Base-by-base conservation (phyloP, 1,140 invertebrate species). In the Bombus turneri region DNA sequence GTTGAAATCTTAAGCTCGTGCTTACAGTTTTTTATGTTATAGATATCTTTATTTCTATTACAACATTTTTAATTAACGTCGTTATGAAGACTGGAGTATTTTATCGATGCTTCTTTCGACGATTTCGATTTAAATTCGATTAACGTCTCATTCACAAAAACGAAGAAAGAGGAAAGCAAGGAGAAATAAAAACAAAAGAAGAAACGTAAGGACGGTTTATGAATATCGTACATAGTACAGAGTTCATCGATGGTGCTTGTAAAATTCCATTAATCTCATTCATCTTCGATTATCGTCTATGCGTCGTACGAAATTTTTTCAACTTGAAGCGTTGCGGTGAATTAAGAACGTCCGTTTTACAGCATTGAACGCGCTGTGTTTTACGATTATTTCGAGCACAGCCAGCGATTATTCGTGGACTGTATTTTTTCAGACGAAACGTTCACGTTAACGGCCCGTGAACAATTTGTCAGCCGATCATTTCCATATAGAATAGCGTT, bases 1-100 rank as follows among this genome's bases (percentile, higher is more conserved):
- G 47, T 79, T 84, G 39, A 84, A 79, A 73, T 41, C 37, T 18
- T 34, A 57, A 66, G 69, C 59, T 43, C 22, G 57, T n/a, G 28
- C 18, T n/a, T 22, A 15, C 43, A 39, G 37, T 68, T 68, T 68
- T 28, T 62, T n/a, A 62, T 5, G 28, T 62, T n/a, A 12, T 53
- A 53, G 47, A 53, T 62, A n/a, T 62, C 59, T 62, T 62, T n/a
- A n/a, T 62, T 28, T 25, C 2, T 28, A 25, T 34, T 31, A 2
- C 0, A 15, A 53, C 5, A 72, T 74, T 41, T 73, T 25, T 73
- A 43, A 66, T 76, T 76, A 76, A 76, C 15, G 0, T 68, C 4
- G 22, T 74, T n/a, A 18, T 41, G 2, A 1, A 18, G 13, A 22
- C 15, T 47, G 5, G 13, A 47, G 3, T 10, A 2, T 41, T 77